Percentiles rank a stretch among this genome's conserved stretches.
phyloP scores from a whole-genome alignment of 2,797 vertebrate species.

The Clarias laeviceps region DNA sequence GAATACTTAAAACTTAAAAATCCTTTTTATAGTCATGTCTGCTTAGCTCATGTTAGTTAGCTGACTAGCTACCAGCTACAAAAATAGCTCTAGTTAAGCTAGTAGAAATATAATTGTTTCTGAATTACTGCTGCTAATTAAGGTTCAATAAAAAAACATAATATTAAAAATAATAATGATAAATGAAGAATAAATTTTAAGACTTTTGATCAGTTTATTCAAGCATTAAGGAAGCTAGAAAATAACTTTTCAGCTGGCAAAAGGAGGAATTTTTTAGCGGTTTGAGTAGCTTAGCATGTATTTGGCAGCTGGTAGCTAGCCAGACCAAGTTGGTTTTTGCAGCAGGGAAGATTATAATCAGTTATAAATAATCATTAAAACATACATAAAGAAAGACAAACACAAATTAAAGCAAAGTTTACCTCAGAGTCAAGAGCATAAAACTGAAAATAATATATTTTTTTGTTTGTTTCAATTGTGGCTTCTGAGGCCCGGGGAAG shows the following conservation, averaged over 20 bases:
- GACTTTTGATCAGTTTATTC: background rate
- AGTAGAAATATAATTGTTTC: background rate
- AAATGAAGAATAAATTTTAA: background rate
- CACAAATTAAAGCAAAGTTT: background rate
- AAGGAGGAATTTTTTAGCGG: slow-evolving; percentile 3
- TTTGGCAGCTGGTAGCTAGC: slow-evolving; percentile 9
- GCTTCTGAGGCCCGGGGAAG: background rate
- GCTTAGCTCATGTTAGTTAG: background rate
- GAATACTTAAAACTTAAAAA: background rate
- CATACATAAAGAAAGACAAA: background rate
- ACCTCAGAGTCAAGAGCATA: background rate
- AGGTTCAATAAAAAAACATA: background rate
- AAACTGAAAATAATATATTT: background rate
- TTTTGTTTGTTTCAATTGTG: background rate
- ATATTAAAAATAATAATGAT: background rate
- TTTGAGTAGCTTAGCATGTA: slow-evolving; percentile 7
- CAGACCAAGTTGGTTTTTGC: background rate
- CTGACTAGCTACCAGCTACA: background rate
- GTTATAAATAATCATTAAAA: background rate
- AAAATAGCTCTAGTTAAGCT: background rate
- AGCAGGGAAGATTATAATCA: background rate
- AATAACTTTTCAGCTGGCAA: slow-evolving; percentile 1
- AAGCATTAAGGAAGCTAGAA: background rate
- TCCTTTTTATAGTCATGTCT: background rate
- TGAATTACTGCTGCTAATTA: background rate